Conservation (phyloP, 2,113 vertebrate species). For the Xiphias gladius region DNA sequence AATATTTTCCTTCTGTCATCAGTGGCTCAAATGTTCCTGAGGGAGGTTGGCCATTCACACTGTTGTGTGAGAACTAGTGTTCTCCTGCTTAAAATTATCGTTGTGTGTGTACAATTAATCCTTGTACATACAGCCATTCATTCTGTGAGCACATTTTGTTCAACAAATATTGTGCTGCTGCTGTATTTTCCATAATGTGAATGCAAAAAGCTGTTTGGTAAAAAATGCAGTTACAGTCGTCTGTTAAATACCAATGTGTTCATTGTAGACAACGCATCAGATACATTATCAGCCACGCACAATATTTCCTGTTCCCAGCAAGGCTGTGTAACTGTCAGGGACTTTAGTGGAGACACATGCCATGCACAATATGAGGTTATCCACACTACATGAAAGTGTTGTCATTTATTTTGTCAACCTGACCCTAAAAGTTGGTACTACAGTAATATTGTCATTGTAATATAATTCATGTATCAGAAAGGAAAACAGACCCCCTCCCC, state of each 20-base stretch:
- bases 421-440: slow-evolving; percentile 5
- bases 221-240: not conserved
- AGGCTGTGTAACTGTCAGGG: slow-evolving; percentile 39
- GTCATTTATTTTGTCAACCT: not conserved
- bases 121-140: slow-evolving; percentile 1
- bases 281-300: slow-evolving; percentile 56
- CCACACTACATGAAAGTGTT: not conserved
- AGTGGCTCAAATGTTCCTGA: slow-evolving; percentile 68
- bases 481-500: not conserved
- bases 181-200: slow-evolving; percentile 6
- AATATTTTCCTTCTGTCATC: slow-evolving; percentile 81
- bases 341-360: slow-evolving; percentile 7
- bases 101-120: slow-evolving; percentile 5
- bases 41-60: slow-evolving; percentile 46
- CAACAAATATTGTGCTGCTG: slow-evolving; percentile 5
- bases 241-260: slow-evolving; percentile 22
- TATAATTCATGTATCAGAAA: not conserved
- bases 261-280: slow-evolving; percentile 25
- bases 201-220: not conserved
- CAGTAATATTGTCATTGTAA: not conserved
- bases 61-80: slow-evolving; percentile 36
- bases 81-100: slow-evolving; percentile 5
- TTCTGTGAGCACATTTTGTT: slow-evolving; percentile 12
- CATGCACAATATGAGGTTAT: slow-evolving; percentile 14
- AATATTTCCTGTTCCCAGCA: slow-evolving; percentile 54